Evolutionary conservation across 2,113 vertebrate species (phyloP).

Genomic region (Rhabdomys dilectus): DNA sequence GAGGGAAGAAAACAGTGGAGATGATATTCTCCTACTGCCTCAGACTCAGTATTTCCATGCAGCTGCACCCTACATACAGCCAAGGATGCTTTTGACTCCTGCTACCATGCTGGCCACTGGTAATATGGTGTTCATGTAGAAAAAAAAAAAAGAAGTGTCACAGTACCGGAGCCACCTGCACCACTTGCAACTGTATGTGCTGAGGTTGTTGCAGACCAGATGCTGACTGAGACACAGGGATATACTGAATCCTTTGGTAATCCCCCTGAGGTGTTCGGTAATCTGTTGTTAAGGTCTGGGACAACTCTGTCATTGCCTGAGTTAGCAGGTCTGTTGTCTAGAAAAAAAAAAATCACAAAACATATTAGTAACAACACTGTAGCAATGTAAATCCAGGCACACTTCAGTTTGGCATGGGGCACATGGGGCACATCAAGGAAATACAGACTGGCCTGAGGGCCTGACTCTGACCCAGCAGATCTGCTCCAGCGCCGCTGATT

Average conservation of each 20-base stretch:
- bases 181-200: conserved; percentile 98
- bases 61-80: not conserved
- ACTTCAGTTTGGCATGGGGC: not conserved
- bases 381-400: conserved; percentile 9
- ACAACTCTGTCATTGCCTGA: conserved; percentile 98
- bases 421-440: not conserved
- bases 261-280: conserved; percentile 96
- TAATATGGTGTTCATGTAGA: rapidly evolving
- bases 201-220: conserved; percentile 93
- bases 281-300: conserved; percentile 96
- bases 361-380: not conserved
- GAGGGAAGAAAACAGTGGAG: not conserved
- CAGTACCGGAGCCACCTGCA: conserved; percentile 95
- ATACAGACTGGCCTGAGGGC: not conserved
- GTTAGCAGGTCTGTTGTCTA: conserved; percentile 98
- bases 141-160: not conserved
- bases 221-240: conserved; percentile 94
- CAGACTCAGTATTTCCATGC: not conserved
- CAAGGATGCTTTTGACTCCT: not conserved
- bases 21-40: too few species aligned
- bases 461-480: not conserved
- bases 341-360: conserved; percentile 30
- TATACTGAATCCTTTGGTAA: conserved; percentile 98
- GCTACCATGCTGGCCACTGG: not conserved
- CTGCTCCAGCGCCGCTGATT: not conserved